These are phyloP conservation scores for Acanthosepion lycidas DNA, from an alignment of 2,888 invertebrate genomes.

Conservation along the genomic window DNA sequence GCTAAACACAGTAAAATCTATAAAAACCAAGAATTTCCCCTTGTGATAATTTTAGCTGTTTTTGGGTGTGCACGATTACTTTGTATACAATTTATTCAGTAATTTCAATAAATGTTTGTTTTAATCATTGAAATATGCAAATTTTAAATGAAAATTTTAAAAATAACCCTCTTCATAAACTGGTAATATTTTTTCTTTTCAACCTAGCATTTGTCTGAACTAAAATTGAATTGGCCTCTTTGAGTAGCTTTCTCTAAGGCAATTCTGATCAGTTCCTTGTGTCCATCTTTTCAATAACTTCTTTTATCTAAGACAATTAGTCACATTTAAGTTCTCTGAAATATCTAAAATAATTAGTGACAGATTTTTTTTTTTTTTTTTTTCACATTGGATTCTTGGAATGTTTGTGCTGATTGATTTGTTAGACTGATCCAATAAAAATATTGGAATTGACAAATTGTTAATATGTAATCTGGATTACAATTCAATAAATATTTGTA, in stretches of 20 bases:
- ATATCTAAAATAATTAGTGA: neutral
- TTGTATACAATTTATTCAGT: too few relatives aligned
- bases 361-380: neutral
- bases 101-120: neutral
- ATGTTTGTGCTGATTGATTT: slow-evolving; percentile 40
- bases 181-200: neutral
- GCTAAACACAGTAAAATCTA: neutral
- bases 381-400: slow-evolving; percentile 15
- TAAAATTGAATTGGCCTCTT: neutral
- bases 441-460: slow-evolving; percentile 43
- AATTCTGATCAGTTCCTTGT: too few relatives aligned
- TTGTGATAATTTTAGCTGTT: neutral
- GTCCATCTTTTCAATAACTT: too few relatives aligned
- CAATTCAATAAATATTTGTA: slow-evolving; percentile 45
- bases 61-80: neutral
- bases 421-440: neutral
- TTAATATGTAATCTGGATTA: slow-evolving; percentile 43
- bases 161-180: neutral
- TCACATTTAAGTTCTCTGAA: neutral
- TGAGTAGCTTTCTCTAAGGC: neutral
- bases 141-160: neutral
- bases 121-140: neutral
- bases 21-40: too few relatives aligned
- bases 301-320: neutral
- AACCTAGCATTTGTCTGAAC: neutral